A percentile compares a stretch with the other conserved stretches of the same genome.
Conservation (phyloP, 2,797 vertebrate species). For the Botia kubotai region DNA sequence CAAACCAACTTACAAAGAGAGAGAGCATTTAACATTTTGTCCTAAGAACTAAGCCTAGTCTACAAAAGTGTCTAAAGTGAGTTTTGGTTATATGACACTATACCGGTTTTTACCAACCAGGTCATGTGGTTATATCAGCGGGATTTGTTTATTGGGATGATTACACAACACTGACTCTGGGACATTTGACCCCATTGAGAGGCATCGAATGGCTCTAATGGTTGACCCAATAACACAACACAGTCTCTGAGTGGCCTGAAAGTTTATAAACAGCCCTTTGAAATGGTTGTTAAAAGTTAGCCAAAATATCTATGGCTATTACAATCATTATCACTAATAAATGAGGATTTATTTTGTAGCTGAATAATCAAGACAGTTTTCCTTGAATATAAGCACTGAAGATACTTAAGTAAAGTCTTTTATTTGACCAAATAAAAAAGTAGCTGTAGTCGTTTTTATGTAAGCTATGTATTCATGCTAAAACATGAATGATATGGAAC, state of each 20-base stretch:
- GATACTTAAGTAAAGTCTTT: background rate
- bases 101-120: conserved; percentile 42
- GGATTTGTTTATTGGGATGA: conserved; percentile 17
- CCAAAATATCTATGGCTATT: too few species aligned
- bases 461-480: conserved; percentile 7
- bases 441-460: background rate
- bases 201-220: background rate
- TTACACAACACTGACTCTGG: conserved; percentile 16
- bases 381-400: background rate
- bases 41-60: too few species aligned
- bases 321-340: background rate
- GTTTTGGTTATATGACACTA: conserved; percentile 32
- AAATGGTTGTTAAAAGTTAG: background rate
- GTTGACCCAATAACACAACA: background rate
- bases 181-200: conserved; percentile 18
- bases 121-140: conserved; percentile 39
- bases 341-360: background rate
- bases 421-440: background rate
- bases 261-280: background rate
- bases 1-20: too few species aligned
- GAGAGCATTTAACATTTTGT: too few species aligned
- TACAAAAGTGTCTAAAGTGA: conserved; percentile 4
- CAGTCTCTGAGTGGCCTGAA: too few species aligned
- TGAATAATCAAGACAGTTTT: background rate
- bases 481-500: conserved; percentile 45